Evolutionary conservation across 2,888 invertebrate species (phyloP).

Genomic region (Lasioglossum villosulum): DNA sequence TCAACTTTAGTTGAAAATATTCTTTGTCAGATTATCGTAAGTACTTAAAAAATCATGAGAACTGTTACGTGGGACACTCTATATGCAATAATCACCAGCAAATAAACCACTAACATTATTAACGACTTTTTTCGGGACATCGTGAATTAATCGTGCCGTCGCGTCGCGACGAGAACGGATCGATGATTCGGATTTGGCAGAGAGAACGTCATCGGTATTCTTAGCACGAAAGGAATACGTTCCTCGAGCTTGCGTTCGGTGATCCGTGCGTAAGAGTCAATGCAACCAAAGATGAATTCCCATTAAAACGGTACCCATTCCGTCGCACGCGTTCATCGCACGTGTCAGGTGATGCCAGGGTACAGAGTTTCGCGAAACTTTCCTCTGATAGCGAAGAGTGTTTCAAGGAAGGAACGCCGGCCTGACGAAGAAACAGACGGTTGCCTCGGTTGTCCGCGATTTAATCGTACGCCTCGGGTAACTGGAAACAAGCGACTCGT

Average conservation of each 20-base stretch:
- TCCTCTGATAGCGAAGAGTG: not conserved
- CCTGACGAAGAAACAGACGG: constrained; percentile 20
- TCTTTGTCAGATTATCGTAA: too few relatives aligned
- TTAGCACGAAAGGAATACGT: constrained; percentile 42
- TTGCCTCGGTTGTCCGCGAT: constrained; percentile 11
- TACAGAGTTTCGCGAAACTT: not conserved
- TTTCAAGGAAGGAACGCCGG: not conserved
- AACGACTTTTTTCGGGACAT: constrained; percentile 33
- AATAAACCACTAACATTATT: too few relatives aligned
- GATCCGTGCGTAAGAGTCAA: constrained; percentile 47
- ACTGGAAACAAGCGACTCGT: constrained; percentile 20
- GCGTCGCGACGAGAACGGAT: constrained; percentile 40
- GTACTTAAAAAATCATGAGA: too few relatives aligned
- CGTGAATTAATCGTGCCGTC: constrained; percentile 58
- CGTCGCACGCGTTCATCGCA: not conserved
- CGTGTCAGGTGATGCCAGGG: not conserved
- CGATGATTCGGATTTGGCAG: constrained; percentile 38
- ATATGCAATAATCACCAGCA: too few relatives aligned
- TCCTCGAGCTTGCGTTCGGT: constrained; percentile 16
- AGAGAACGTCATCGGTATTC: constrained; percentile 60
- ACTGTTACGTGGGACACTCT: too few relatives aligned
- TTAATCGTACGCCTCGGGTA: constrained; percentile 27
- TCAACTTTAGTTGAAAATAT: too few relatives aligned
- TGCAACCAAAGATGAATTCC: constrained; percentile 50
- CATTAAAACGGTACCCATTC: constrained; percentile 43